Conservation (phyloP, 2,113 vertebrate genomes). For the Sturnira hondurensis region DNA sequence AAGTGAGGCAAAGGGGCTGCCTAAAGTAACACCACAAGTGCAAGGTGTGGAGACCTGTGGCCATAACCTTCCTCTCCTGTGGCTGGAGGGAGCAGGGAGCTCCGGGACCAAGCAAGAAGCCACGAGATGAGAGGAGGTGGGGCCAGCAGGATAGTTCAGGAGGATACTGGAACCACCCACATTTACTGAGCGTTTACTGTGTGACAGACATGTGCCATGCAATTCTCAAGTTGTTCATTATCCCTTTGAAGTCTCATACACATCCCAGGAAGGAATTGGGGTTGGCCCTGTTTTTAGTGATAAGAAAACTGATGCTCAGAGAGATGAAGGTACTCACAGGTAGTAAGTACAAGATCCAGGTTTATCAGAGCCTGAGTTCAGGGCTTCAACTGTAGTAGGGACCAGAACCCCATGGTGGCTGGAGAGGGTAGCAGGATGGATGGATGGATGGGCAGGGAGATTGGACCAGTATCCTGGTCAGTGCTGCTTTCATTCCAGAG, state of each 20-base stretch:
- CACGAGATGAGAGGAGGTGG: not conserved
- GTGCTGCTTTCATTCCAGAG: not conserved
- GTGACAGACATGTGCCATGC: not conserved
- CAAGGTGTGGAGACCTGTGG: not conserved
- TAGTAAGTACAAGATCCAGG: not conserved
- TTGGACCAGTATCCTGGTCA: not conserved
- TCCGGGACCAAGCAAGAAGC: not conserved
- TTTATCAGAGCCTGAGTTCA: not conserved
- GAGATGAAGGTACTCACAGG: not conserved
- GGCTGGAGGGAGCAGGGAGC: not conserved
- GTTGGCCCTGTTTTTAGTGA: not conserved
- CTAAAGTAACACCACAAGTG: not conserved
- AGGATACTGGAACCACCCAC: not conserved
- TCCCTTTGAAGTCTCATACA: not conserved
- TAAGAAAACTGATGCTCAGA: not conserved
- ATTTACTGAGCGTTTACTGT: not conserved
- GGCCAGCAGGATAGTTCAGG: not conserved
- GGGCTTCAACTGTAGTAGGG: not conserved
- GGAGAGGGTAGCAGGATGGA: not conserved
- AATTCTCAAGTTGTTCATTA: not conserved
- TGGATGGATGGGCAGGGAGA: not conserved
- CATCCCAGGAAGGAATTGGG: not conserved
- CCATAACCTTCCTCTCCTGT: not conserved
- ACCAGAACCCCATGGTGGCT: not conserved
- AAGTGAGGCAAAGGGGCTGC: not conserved